Evolutionary conservation across 2,888 invertebrate species (phyloP), one percentile per base, ranked within the genome.

Genomic region (Phyllotreta striolata): DNA sequence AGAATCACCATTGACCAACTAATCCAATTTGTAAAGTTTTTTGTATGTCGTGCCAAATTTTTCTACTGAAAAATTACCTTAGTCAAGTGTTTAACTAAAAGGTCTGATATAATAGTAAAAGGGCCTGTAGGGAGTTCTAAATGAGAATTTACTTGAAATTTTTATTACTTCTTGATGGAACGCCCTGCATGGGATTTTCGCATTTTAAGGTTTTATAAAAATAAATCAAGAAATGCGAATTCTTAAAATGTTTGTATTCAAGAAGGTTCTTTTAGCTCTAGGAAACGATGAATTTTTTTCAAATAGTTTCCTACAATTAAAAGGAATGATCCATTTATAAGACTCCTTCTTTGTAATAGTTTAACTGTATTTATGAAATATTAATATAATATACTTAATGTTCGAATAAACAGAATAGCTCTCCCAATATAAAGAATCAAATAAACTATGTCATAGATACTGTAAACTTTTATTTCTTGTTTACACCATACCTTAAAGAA

Each of bases 31-130:
- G 40, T 54, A 57, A 43, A 3, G 9, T 24, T 47, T 57, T 57
- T 57, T 47, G n/a, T 38, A n/a, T 14, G 44, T 49, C 49, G 57
- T 57, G 57, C 57, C 57, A 57, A 57, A 57, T 57, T 57, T 57
- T 41, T 57, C n/a, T 56, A 46, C 56, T 5, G 34, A 46, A n/a
- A 49, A n/a, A 13, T n/a, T 34, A 34, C 43, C 13, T 43, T 59
- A 59, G 41, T 59, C 51, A 41, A 47, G 37, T 51, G 43, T 51
- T 59, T n/a, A n/a, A n/a, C n/a, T n/a, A n/a, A n/a, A n/a, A n/a
- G n/a, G n/a, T n/a, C n/a, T 51, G n/a, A 49, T 35, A 35, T 24
- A n/a, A n/a, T n/a, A 51, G 43, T 37, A 49, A 51, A 58, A n/a
- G 12, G 47, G 24, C 24, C 24, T 3, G 24, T 24, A 4, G 24